phyloP scores from a whole-genome alignment of 1,140 invertebrate genomes.

The Hylaeus anthracinus region DNA sequence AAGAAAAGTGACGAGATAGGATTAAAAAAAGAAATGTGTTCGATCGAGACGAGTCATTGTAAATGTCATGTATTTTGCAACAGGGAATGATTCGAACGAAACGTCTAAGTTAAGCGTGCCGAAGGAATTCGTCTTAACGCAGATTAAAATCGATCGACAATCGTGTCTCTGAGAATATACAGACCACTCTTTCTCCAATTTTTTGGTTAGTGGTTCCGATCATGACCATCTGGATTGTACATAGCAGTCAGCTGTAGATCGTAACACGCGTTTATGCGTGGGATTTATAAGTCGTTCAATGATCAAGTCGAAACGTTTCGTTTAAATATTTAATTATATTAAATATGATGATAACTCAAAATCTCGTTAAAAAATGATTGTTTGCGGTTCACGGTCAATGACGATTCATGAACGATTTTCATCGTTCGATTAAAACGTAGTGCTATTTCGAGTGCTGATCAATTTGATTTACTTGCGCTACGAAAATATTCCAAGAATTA shows the following conservation, averaged over 20 bases:
- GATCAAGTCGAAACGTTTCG: neutral
- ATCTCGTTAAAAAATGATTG: neutral
- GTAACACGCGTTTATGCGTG: constrained; percentile 42
- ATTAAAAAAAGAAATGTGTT: constrained; percentile 55
- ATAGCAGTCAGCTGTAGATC: constrained; percentile 53
- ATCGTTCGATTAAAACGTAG: constrained; percentile 3
- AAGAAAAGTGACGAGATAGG: neutral
- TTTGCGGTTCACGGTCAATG: neutral
- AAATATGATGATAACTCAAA: neutral
- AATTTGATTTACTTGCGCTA: constrained; percentile 16
- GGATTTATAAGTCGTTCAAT: neutral
- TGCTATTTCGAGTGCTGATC: constrained; percentile 35
- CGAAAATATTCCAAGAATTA: constrained; percentile 27
- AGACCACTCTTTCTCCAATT: constrained; percentile 6
- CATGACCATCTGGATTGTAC: constrained; percentile 46
- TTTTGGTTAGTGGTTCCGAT: constrained; percentile 54
- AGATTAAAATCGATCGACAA: constrained; percentile 36
- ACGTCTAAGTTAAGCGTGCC: constrained; percentile 62
- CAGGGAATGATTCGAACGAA: constrained; percentile 66
- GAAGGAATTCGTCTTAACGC: constrained; percentile 41
- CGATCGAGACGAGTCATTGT: constrained; percentile 58
- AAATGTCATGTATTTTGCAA: constrained; percentile 73
- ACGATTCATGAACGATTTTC: neutral
- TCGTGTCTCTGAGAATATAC: neutral
- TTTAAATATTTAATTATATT: neutral